Conservation (phyloP, 2,797 vertebrate genomes). For the Mormyrops attenuatus region DNA sequence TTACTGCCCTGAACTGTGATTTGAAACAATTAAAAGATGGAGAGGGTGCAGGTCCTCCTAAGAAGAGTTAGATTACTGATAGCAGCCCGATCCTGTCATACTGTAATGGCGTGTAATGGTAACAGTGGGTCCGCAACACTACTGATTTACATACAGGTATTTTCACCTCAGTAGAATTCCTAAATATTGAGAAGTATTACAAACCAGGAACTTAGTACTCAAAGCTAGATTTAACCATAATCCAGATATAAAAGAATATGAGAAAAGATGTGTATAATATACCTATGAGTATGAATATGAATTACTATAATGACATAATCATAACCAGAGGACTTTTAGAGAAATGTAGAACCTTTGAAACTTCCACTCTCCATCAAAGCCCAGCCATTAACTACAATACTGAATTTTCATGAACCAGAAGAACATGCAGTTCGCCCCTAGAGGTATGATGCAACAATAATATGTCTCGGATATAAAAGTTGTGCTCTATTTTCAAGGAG, state of each 20-base stretch:
- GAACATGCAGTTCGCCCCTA: background rate
- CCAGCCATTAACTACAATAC: background rate
- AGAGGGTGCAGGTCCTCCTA: background rate
- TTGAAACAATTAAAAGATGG: background rate
- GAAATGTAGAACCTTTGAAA: background rate
- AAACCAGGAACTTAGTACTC: background rate
- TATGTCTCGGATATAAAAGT: background rate
- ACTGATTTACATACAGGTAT: background rate
- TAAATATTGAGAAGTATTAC: background rate
- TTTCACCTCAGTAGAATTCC: background rate
- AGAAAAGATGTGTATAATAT: background rate
- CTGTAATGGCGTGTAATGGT: background rate
- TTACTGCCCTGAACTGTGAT: background rate
- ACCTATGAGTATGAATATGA: slow-evolving; percentile 1
- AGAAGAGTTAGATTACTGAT: background rate
- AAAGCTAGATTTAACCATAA: background rate
- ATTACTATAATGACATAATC: background rate
- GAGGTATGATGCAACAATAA: background rate
- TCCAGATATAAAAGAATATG: background rate
- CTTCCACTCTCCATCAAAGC: background rate
- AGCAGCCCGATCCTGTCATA: too few relatives aligned
- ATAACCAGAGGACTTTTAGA: background rate
- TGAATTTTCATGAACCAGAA: background rate
- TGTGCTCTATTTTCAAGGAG: background rate
- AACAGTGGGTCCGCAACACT: background rate